Percentiles rank a stretch among this genome's conserved stretches.
Conservation (phyloP, 2,888 invertebrate species). For the Junonia oenone region DNA sequence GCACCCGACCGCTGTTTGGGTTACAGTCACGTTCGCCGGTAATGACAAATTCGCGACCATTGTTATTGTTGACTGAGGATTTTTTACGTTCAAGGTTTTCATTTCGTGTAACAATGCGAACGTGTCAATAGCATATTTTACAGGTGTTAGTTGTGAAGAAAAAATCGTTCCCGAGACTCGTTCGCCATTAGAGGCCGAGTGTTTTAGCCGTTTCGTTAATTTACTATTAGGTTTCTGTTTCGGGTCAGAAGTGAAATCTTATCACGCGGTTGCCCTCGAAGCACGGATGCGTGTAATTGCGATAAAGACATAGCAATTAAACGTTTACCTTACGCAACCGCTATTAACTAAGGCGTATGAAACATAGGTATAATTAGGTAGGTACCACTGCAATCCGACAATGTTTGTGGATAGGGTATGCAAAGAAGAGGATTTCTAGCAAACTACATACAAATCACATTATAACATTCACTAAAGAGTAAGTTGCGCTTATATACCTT, state of each 20-base stretch:
- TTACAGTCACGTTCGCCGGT: conserved; percentile 65
- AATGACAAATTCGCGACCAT: conserved; percentile 70
- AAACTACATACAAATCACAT: too few species aligned
- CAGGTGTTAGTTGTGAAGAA: conserved; percentile 62
- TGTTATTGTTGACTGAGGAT: conserved; percentile 58
- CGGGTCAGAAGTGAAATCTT: conserved; percentile 72
- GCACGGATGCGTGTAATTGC: conserved; percentile 75
- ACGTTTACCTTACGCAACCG: conserved; percentile 53
- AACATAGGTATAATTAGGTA: conserved; percentile 34
- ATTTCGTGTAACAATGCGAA: conserved; percentile 60
- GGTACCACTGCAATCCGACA: conserved; percentile 34
- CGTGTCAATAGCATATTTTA: conserved; percentile 66
- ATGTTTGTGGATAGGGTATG: conserved; percentile 1
- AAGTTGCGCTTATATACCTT: neutral
- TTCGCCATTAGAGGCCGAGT: conserved; percentile 38
- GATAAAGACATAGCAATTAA: conserved; percentile 64
- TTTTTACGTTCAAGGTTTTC: conserved; percentile 64
- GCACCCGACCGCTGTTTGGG: conserved; percentile 51
- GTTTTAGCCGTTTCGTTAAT: conserved; percentile 49
- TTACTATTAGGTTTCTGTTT: conserved; percentile 58
- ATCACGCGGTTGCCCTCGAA: conserved; percentile 59
- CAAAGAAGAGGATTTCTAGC: too few species aligned
- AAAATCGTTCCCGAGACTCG: conserved; percentile 33
- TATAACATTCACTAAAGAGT: too few species aligned
- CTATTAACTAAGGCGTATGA: conserved; percentile 45